Evolutionary conservation across 2,797 vertebrate species (phyloP).

Genomic region (Enteromius argenteus): DNA sequence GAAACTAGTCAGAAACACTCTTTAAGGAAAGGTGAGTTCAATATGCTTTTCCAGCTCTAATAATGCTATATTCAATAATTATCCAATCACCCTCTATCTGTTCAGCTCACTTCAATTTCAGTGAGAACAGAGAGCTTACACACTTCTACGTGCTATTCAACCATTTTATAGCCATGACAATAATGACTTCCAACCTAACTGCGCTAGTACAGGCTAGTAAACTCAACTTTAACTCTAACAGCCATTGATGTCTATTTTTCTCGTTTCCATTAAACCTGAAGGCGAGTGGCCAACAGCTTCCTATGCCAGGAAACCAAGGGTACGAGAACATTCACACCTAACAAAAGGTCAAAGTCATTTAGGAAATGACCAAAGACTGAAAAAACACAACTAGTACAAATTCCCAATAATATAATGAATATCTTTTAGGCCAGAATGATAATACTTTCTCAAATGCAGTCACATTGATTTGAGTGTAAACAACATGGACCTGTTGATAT

Average conservation of each 20-base stretch:
- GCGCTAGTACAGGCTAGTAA: conserved; percentile 17
- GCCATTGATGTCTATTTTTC: conserved; percentile 21
- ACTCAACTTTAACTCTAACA: conserved; percentile 29
- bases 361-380: conserved; percentile 26
- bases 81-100: background rate
- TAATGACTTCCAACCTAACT: conserved; percentile 19
- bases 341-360: conserved; percentile 56
- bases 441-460: background rate
- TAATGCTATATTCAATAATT: conserved; percentile 1
- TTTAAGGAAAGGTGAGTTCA: background rate
- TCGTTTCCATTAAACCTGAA: conserved; percentile 34
- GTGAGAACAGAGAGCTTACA: background rate
- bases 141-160: background rate
- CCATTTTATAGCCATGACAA: conserved; percentile 28
- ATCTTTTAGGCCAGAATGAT: background rate
- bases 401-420: background rate
- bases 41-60: background rate
- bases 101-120: background rate
- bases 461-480: background rate
- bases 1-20: background rate
- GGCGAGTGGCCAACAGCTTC: conserved; percentile 33
- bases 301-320: conserved; percentile 44
- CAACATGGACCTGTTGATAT: background rate
- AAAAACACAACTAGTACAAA: background rate
- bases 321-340: conserved; percentile 41